Percentiles rank a stretch among this genome's conserved stretches.
phyloP scores from a whole-genome alignment of 2,888 invertebrate species.

The Arctia plantaginis region DNA sequence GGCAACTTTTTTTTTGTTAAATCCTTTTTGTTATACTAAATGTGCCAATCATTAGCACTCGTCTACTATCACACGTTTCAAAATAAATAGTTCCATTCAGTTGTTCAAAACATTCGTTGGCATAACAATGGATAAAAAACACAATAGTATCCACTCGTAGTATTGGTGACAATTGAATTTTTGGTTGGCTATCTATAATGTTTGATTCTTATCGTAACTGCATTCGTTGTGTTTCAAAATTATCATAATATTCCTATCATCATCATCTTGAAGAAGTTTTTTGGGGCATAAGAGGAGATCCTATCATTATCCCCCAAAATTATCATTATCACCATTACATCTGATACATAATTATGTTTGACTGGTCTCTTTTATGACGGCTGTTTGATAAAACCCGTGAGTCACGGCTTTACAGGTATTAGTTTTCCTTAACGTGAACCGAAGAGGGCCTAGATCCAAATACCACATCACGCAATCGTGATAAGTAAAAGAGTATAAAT shows the following conservation, averaged over 20 bases:
- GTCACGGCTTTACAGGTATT: no score
- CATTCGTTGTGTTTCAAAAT: not conserved
- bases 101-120: constrained; percentile 1
- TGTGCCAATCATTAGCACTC: not conserved
- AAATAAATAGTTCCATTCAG: not conserved
- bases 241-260: not conserved
- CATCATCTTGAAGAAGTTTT: no score
- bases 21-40: not conserved
- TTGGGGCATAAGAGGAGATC: not conserved
- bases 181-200: not conserved
- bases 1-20: not conserved
- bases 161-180: not conserved
- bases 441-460: not conserved
- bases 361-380: no score
- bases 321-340: not conserved
- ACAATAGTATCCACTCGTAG: constrained; percentile 3
- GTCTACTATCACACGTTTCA: not conserved
- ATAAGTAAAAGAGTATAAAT: not conserved
- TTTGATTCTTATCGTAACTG: not conserved
- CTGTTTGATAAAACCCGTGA: no score
- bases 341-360: no score
- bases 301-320: not conserved
- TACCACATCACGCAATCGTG: not conserved
- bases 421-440: not conserved
- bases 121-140: constrained; percentile 16